Base-by-base conservation (phyloP, 1,140 invertebrate genomes). In the Pseudomyrmex pallidus region DNA sequence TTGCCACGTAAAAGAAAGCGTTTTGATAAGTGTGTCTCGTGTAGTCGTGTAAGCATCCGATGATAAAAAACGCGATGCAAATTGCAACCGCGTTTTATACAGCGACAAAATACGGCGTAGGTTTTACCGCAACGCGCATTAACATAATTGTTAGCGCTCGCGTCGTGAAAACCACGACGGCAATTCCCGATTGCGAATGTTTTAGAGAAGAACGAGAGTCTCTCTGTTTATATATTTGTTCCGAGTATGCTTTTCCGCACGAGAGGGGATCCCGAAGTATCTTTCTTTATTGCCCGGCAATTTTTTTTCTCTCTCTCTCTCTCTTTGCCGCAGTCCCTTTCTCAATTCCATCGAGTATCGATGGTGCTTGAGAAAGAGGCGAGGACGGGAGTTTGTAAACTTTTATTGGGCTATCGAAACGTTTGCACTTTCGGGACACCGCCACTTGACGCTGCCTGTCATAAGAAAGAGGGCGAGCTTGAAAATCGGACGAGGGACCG, bases 381-480 rank as follows among this genome's bases (percentile, higher is more conserved):
- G 74, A 67, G 84, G 74, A 85, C 66, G 84, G 77, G 82, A 87
- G 83, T 88, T 90, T 87, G 87, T 88, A 88, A 91, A 90, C 88
- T 90, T 90, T 88, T 85, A 85, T 90, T 68, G 57, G 66, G 86
- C 87, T 87, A 91, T 89, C 88, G 89, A 89, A 90, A 91, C 88
- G 88, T 92, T 91, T 90, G 87, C 89, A 70, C 87, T 84, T 88
- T 86, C 84, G 50, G 72, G 80, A 88, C 86, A 73, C 35, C 83
- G 22, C 82, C 35, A 68, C 72, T 66, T 46, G 70, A 83, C 87
- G 76, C 78, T 70, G 78, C n/a, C 56, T 62, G 86, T 87, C 86
- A 70, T 57, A 83, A 78, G 85, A 78, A 86, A 84, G 56, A 35
- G 78, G 59, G 52, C 76, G 10, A 50, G 54, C 77, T 82, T 25